These are phyloP conservation scores for Canis aureus DNA, from an alignment of 2,113 vertebrate species.

Conservation along the genomic window DNA sequence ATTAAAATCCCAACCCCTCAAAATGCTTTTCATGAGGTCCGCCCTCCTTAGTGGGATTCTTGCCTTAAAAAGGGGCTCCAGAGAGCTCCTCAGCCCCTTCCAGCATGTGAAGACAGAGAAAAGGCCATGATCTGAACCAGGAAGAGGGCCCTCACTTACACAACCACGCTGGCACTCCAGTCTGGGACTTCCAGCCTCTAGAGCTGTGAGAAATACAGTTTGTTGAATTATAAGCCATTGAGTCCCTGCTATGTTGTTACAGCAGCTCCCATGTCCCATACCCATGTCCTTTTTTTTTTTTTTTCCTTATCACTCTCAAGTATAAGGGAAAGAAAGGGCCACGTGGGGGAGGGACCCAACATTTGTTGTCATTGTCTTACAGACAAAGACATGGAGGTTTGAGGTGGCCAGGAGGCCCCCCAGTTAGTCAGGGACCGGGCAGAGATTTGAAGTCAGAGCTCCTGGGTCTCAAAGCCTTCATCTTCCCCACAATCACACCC, in stretches of 20 bases:
- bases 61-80: not conserved
- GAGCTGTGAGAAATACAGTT: not conserved
- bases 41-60: not conserved
- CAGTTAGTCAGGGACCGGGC: rapidly evolving
- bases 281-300: not conserved
- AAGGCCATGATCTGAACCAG: not conserved
- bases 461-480: not conserved
- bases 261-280: not conserved
- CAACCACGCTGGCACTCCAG: too few relatives aligned
- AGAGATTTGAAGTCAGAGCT: not conserved
- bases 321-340: not conserved
- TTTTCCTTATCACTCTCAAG: not conserved
- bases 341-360: rapidly evolving
- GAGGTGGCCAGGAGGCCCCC: rapidly evolving
- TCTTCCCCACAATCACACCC: rapidly evolving
- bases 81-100: not conserved
- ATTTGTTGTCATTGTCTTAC: not conserved
- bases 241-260: too few relatives aligned
- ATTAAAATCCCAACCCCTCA: not conserved
- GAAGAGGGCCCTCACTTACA: not conserved
- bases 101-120: too few relatives aligned
- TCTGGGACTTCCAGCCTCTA: not conserved
- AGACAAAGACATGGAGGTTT: not conserved
- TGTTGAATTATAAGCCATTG: too few relatives aligned
- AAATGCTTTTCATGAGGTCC: not conserved